Conservation (phyloP, 2,888 invertebrate genomes). For the Drosophila mulleri region DNA sequence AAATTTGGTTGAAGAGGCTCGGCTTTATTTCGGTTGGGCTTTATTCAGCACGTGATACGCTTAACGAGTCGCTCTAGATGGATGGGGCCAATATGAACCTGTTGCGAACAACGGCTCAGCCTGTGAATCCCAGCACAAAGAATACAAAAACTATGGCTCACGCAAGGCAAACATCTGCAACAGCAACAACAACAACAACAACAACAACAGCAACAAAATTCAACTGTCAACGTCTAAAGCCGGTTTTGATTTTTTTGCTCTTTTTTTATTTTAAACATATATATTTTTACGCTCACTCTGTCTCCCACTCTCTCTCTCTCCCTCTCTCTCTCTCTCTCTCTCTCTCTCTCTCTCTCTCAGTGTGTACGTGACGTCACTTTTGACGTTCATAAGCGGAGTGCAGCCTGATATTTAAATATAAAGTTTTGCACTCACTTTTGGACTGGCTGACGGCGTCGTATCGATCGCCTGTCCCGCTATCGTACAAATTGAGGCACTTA, state of each 20-base stretch:
- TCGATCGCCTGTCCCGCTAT: constrained; percentile 39
- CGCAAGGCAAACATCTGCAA: constrained; percentile 13
- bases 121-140: constrained; percentile 58
- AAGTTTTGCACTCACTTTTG: constrained; percentile 53
- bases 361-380: constrained; percentile 69
- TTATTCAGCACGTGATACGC: constrained; percentile 68
- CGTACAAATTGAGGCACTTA: constrained; percentile 65
- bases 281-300: background rate
- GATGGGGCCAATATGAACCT: constrained; percentile 51
- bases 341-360: constrained; percentile 6
- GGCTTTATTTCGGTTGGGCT: constrained; percentile 51
- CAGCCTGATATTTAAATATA: constrained; percentile 38
- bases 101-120: constrained; percentile 45
- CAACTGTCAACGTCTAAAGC: constrained; percentile 40
- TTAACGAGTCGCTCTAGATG: constrained; percentile 48
- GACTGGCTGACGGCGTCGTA: constrained; percentile 22
- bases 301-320: constrained; percentile 4
- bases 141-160: constrained; percentile 44
- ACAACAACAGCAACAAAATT: constrained; percentile 1
- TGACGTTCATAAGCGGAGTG: constrained; percentile 54
- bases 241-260: constrained; percentile 50
- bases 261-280: constrained; percentile 5
- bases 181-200: constrained; percentile 8
- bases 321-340: constrained; percentile 4
- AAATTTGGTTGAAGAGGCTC: constrained; percentile 48